Base-by-base conservation (phyloP, 2,113 vertebrate species). In the Pterocles burchelli region DNA sequence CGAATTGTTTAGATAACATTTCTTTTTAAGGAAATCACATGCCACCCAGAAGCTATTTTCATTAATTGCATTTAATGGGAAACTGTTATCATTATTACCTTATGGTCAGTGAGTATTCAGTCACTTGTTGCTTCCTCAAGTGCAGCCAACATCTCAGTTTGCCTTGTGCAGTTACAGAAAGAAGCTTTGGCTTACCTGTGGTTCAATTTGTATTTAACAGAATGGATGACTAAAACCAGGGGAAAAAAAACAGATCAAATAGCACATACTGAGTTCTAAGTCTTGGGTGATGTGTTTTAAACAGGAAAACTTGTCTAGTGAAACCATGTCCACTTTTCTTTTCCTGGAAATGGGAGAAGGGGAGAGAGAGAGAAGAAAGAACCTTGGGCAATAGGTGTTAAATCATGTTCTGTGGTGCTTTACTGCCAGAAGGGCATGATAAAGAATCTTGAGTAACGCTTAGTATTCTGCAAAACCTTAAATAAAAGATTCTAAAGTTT, bases 1-100 rank as follows among this genome's bases (percentile, higher is more conserved):
- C 29, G 43, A 17, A 4, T 72, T 73, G 11, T n/a, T 70, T 55
- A 9, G 45, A 1, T 46, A 77, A 31, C 2, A 5, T 21, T 26
- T 41, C 7, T 72, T 79, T 83, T 68, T n/a, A 79, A 75, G 33
- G 46, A 58, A 43, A 9, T 29, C 0, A 0, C 9, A 14, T 84
- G 17, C 43, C 15, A 24, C 1, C 0, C 1, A 0, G 52, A 3
- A 65, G n/a, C 19, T 77, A 3, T 51, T 13, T 41, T 3, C 4
- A 6, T 62, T 82, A 21, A 8, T 87, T 62, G 18, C 19, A 10
- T 90, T 55, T 38, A 36, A 49, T 54, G 34, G 55, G 36, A 48
- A 83, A 15, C 6, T 49, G 13, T 22, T 76, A 16, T 62, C 17
- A 5, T 48, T 17, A 17, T 52, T 54, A 87, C 21, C 25, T 76